Evolutionary conservation across 2,888 invertebrate genomes (phyloP), one percentile per base, ranked within the genome.

Genomic region (Cynaeus angustus): DNA sequence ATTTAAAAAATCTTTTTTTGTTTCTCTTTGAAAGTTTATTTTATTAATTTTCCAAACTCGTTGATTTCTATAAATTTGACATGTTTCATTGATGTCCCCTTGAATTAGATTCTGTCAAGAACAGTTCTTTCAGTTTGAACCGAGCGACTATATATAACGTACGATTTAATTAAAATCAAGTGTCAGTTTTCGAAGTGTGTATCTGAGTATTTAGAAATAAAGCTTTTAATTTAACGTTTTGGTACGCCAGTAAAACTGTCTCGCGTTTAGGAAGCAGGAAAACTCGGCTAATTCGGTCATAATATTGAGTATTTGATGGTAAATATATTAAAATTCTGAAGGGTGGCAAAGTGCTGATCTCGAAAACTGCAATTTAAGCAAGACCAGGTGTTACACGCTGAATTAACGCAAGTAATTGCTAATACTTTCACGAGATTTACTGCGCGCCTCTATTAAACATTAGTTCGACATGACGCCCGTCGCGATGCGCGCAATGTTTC

Each of bases 381-480:
- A 78, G 77, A 78, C 79, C 83, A 83, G 84, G 83, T 83, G 83
- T 81, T 83, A 81, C 81, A 81, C 80, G 82, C 78, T 77, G 81
- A 83, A 84, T 84, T 84, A 84, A 82, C 84, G 83, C 82, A 81
- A 81, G 83, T 84, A 84, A 84, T 84, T 84, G 83, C 83, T 82
- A 83, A 84, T 84, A 83, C 81, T 83, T 81, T 80, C 79, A 74
- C 78, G 78, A 81, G 83, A 84, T 83, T 83, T 83, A 83, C 81
- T 78, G 81, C 80, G 78, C 75, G 77, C 76, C 59, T 78, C 81
- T 81, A 81, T 81, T 82, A 82, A 80, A 82, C 82, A 82, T 82
- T 82, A 81, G 80, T 81, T 81, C 82, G 82, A 82, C 80, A 81
- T 79, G 80, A 76, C 74, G 80, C 77, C 72, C 33, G 43, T 41